A percentile compares a stretch with the other conserved stretches of the same genome.
phyloP scores from a whole-genome alignment of 1,140 invertebrate genomes.

The Mizuhopecten yessoensis region DNA sequence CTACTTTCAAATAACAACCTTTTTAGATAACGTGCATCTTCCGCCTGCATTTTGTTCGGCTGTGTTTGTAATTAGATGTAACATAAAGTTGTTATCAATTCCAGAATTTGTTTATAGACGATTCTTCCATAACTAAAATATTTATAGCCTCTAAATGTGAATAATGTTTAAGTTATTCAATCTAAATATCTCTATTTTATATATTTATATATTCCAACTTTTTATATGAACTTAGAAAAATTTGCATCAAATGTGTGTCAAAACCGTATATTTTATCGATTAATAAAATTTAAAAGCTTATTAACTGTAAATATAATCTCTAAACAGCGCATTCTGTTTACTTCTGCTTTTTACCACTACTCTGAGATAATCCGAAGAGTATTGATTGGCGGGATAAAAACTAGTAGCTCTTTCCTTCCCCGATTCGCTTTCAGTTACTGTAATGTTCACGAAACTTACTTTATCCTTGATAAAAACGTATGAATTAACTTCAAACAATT shows the following conservation, averaged over 20 bases:
- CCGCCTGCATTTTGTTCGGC: constrained; percentile 71
- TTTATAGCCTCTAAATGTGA: constrained; percentile 25
- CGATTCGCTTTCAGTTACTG: no score
- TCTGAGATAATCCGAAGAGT: not conserved
- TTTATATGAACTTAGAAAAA: no score
- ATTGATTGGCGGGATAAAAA: not conserved
- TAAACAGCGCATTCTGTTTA: not conserved
- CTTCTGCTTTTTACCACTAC: not conserved
- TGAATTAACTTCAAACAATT: no score
- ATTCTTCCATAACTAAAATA: constrained; percentile 11
- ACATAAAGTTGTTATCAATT: not conserved
- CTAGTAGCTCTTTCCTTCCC: not conserved
- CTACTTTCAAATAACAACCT: constrained; percentile 67
- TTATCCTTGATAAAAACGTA: no score
- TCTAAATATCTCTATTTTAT: not conserved
- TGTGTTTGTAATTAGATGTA: not conserved
- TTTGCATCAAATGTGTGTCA: not conserved
- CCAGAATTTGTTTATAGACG: constrained; percentile 9
- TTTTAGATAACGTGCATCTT: constrained; percentile 78
- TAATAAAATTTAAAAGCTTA: not conserved
- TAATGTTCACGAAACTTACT: no score
- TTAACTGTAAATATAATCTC: not conserved
- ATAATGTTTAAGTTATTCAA: not conserved
- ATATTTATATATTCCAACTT: no score
- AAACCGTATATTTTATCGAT: not conserved